Percentiles rank a stretch among this genome's conserved stretches.
Conservation (phyloP, 2,113 vertebrate species). For the Pteropus alecto region DNA sequence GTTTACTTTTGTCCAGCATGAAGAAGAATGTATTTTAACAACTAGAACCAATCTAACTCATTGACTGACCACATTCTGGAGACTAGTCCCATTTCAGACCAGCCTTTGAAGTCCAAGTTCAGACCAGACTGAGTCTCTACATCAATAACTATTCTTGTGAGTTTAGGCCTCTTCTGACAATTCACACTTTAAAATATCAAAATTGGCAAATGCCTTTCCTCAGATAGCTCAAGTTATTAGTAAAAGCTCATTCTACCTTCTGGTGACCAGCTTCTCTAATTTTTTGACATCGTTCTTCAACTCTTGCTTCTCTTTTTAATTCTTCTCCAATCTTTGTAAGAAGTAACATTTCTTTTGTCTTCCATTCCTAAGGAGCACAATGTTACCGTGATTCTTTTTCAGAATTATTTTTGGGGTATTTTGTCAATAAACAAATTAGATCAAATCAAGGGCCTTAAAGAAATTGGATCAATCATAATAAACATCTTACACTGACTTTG, state of each 20-base stretch:
- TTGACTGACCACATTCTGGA: background rate
- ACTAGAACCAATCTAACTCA: background rate
- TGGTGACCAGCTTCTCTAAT: constrained; percentile 13
- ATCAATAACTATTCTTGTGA: background rate
- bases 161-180: background rate
- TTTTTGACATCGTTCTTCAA: constrained; percentile 40
- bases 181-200: constrained; percentile 23
- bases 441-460: background rate
- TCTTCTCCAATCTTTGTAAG: constrained; percentile 63
- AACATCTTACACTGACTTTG: constrained; percentile 6
- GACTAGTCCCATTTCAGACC: background rate
- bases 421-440: background rate
- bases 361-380: constrained; percentile 58
- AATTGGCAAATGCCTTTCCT: background rate
- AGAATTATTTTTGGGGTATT: background rate
- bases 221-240: background rate
- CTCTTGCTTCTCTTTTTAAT: constrained; percentile 13
- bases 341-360: constrained; percentile 58
- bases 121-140: background rate
- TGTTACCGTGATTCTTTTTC: background rate
- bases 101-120: background rate
- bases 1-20: background rate
- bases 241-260: constrained; percentile 59
- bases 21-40: background rate
- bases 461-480: background rate